Percentiles rank a stretch among this genome's conserved stretches.
phyloP scores from a whole-genome alignment of 2,888 invertebrate genomes.

The Strigamia transsilvanica region DNA sequence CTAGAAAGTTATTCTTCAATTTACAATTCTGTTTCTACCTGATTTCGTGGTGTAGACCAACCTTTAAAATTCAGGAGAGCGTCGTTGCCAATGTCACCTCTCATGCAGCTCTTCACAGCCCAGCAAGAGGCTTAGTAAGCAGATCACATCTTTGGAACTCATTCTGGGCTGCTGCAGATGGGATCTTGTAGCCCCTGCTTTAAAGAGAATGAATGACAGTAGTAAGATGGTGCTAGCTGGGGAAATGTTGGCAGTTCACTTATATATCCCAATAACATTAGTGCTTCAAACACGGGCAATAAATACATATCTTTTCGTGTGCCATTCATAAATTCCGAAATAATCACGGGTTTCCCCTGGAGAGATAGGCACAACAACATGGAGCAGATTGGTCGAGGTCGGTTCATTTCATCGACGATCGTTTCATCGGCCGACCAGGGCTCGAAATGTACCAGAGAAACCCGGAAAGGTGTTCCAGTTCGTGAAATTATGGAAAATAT shows the following conservation, averaged over 20 bases:
- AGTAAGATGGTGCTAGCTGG: not conserved
- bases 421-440: too few species aligned
- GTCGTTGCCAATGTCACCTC: constrained; percentile 28
- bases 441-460: too few species aligned
- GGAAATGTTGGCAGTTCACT: not conserved
- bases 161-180: constrained; percentile 31
- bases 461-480: too few species aligned
- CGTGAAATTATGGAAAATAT: too few species aligned
- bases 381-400: too few species aligned
- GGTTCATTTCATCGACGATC: too few species aligned
- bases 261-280: constrained; percentile 13
- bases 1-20: constrained; percentile 33
- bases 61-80: constrained; percentile 39
- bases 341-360: too few species aligned
- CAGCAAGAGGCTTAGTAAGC: constrained; percentile 41
- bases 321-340: not conserved
- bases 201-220: constrained; percentile 31
- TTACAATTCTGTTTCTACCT: constrained; percentile 40
- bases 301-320: not conserved
- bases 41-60: constrained; percentile 35
- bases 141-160: constrained; percentile 35
- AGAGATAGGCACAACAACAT: too few species aligned
- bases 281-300: not conserved
- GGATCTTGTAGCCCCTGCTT: constrained; percentile 19
- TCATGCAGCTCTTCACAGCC: constrained; percentile 34